Percentiles rank a stretch among this genome's conserved stretches.
Evolutionary conservation across 2,888 invertebrate genomes (phyloP).

Genomic region (Platycnemis pennipes): DNA sequence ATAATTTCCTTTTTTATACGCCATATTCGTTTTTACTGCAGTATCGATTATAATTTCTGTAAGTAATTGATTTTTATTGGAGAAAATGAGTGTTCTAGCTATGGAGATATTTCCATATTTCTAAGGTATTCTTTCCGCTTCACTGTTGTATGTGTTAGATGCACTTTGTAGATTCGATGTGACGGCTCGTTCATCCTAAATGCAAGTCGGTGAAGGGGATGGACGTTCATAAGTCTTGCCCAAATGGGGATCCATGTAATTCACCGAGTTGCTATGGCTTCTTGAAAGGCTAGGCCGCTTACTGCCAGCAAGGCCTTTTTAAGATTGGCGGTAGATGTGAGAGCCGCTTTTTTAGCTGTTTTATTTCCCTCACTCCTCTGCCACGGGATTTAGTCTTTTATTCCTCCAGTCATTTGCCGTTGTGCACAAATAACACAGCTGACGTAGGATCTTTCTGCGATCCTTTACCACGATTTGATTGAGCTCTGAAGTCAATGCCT

Average conservation of each 20-base stretch:
- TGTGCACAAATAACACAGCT: too few species aligned
- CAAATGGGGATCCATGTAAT: neutral
- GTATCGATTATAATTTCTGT: too few species aligned
- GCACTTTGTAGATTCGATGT: too few species aligned
- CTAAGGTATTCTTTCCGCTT: too few species aligned
- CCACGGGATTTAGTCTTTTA: neutral
- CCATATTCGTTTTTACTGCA: too few species aligned
- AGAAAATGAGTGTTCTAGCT: too few species aligned
- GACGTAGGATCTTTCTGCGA: neutral
- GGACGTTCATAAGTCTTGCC: neutral
- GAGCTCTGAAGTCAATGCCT: neutral
- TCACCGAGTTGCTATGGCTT: neutral
- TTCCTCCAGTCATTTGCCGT: neutral
- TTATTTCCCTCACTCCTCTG: neutral
- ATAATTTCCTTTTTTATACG: too few species aligned
- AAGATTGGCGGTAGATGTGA: neutral
- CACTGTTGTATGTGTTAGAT: too few species aligned
- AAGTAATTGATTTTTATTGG: too few species aligned
- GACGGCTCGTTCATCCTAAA: neutral
- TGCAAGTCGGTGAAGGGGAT: neutral
- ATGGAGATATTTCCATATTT: too few species aligned
- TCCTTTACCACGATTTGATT: neutral
- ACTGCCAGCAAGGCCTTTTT: neutral
- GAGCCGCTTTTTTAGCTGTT: neutral
- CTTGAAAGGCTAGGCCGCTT: neutral